phyloP scores from a whole-genome alignment of 2,797 vertebrate genomes.

The Zenarchopterus dispar region DNA sequence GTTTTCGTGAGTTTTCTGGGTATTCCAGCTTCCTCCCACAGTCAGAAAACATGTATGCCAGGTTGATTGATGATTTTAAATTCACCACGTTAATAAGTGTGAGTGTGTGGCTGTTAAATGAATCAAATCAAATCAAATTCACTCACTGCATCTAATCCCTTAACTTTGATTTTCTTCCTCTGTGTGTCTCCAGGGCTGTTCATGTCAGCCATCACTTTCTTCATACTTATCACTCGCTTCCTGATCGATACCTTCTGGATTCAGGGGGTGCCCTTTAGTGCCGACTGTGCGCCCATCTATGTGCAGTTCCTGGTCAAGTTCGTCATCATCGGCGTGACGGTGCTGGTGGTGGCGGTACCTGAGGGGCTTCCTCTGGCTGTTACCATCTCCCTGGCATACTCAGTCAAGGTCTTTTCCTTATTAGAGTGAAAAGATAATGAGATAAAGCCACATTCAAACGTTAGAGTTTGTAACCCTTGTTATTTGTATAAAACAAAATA shows the following conservation, averaged over 20 bases:
- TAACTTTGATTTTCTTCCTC: neutral
- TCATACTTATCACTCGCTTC: constrained; percentile 95
- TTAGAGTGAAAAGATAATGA: neutral
- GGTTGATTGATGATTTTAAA: neutral
- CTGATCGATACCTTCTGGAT: constrained; percentile 94
- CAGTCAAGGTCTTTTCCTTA: constrained; percentile 87
- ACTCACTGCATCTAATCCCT: neutral
- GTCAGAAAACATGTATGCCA: neutral
- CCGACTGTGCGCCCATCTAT: constrained; percentile 91
- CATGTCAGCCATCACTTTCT: constrained; percentile 94
- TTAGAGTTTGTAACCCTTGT: too few relatives aligned
- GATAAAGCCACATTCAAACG: too few relatives aligned
- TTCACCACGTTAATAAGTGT: neutral
- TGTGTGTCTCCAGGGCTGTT: constrained; percentile 86
- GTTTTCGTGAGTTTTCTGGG: too few relatives aligned
- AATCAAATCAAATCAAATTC: too few relatives aligned
- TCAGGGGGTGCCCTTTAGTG: constrained; percentile 87
- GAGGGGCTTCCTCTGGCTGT: constrained; percentile 97
- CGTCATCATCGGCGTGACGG: constrained; percentile 98
- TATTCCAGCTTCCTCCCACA: too few relatives aligned
- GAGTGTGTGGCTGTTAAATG: too few relatives aligned
- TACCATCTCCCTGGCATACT: constrained; percentile 98
- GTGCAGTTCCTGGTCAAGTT: constrained; percentile 98
- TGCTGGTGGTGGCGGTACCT: constrained; percentile 96
- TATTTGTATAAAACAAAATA: too few relatives aligned